Base-by-base conservation (phyloP, 92 coral and sea anemone genomes). In the Palythoa caribaeorum region DNA sequence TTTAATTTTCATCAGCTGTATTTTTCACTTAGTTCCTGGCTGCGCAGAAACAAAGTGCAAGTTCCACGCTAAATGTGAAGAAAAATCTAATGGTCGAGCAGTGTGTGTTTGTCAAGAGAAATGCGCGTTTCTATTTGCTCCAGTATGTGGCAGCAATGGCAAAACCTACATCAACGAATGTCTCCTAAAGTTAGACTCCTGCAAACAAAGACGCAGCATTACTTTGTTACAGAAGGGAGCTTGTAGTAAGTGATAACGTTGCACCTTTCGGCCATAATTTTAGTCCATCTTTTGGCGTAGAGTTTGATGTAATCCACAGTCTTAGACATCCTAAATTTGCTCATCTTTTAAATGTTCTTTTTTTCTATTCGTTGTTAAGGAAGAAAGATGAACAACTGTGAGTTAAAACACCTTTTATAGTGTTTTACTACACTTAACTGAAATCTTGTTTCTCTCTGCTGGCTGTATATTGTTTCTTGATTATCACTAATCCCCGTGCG, bases 131-230 rank as follows among this genome's bases (percentile, higher is more conserved):
- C 84, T 90, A 37, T 91, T 96, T 13, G 99, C 93, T 10, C 96
- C 96, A 35, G 98, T 97, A 37, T 97, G 99, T 85, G 99, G 99
- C 38, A 95, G 98, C 83, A 92, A 97, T 83, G 98, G 96, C 1
- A 97, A 95, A 71, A 95, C 99, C 1, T 97, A 97, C 84, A 92
- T 97, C 88, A 97, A 97, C 78, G 91, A 94, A 57, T 97, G 99
- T 76, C 87, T 96, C 9, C 87, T 97, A 77, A 94, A 89, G 51
- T 87, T 92, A 21, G 96, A 97, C 71, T 92, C 99, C 47, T 97
- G 99, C 77, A 97, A 91, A 62, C 90, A 90, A 78, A 94, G 96
- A n/a, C 90, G 87, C 15, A 78, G 90, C 71, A 83, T 97, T 73
- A 94, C 78, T 2, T 87, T 89, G 86, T 83, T 92, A 14, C 96